Base-by-base conservation (phyloP, 2,797 vertebrate genomes). In the Enteromius thamalakanensis region DNA sequence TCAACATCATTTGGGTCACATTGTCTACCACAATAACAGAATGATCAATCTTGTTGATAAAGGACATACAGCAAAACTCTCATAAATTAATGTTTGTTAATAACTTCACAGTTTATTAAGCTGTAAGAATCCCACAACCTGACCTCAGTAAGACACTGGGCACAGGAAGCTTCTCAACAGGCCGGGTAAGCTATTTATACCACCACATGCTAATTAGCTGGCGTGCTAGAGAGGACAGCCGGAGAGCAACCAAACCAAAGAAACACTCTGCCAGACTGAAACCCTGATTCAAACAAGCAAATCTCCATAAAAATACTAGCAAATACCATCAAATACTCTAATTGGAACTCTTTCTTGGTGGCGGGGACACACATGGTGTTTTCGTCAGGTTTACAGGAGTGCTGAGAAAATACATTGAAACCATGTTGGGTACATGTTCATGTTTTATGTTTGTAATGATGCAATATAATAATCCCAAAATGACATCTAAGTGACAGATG, bases 141-240 rank as follows among this genome's bases (percentile, higher is more conserved):
- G 81, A 84, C 82, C 76, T 62, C 26, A 51, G 65, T 65, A 58
- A 64, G 42, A 58, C 32, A 12, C 68, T 58, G 45, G 53, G 62
- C 68, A 62, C 75, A 74, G 47, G 34, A 80, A 87, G 67, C 53
- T 83, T 69, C 51, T 85, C 70, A 42, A 72, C 77, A 79, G 81
- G 42, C 84, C 3, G 55, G 49, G 81, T 42, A 19, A 75, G 69
- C 84, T 87, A 87, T 87, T 87, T 87, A 84, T 85, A 87, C 79
- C 74, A 68, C 40, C 62, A 45, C 84, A 87, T 83, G 84, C 78
- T 87, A 87, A 87, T 87, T 81, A 87, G 74, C 79, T 86, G 81
- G 84, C 78, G 14, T 83, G 60, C 72, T 69, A 65, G 69, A 77
- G 74, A 81, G 84, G 86, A 83, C 81, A 77, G 81, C 62, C 80